A percentile compares a stretch with the other conserved stretches of the same genome.
phyloP scores from a whole-genome alignment of 2,113 vertebrate species.

The Engystomops pustulosus region DNA sequence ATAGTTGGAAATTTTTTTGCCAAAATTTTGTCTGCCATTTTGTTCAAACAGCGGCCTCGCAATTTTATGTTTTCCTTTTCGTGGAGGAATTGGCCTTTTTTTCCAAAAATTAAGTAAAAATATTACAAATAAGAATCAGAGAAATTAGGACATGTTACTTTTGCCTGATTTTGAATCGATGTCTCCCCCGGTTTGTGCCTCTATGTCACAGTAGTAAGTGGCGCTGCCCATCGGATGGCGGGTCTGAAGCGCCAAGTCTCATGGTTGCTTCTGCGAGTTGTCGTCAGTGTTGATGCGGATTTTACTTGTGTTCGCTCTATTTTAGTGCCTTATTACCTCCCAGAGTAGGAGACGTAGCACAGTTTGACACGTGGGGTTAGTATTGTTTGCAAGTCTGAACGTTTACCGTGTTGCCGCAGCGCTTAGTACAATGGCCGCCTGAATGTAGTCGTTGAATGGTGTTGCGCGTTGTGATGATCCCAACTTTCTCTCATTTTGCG shows the following conservation, averaged over 20 bases:
- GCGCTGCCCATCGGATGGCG: background rate
- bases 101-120: too few species aligned
- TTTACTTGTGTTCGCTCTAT: conserved; percentile 12
- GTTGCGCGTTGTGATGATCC: background rate
- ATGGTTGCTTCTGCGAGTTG: background rate
- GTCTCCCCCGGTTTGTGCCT: background rate
- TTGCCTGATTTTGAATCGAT: background rate
- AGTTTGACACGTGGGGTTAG: conserved; percentile 16
- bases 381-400: conserved; percentile 4
- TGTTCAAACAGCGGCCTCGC: background rate
- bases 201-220: background rate
- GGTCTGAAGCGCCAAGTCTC: background rate
- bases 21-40: conserved; percentile 13
- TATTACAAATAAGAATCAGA: background rate
- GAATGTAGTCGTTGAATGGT: background rate
- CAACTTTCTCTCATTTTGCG: background rate
- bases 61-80: background rate
- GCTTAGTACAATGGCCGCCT: conserved; percentile 5
- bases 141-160: background rate
- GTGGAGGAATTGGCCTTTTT: too few species aligned
- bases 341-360: background rate
- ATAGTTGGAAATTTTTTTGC: background rate
- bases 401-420: conserved; percentile 5
- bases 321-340: conserved; percentile 42
- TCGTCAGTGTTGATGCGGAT: conserved; percentile 5